Conservation (phyloP, 2,113 vertebrate species). For the human region DNA sequence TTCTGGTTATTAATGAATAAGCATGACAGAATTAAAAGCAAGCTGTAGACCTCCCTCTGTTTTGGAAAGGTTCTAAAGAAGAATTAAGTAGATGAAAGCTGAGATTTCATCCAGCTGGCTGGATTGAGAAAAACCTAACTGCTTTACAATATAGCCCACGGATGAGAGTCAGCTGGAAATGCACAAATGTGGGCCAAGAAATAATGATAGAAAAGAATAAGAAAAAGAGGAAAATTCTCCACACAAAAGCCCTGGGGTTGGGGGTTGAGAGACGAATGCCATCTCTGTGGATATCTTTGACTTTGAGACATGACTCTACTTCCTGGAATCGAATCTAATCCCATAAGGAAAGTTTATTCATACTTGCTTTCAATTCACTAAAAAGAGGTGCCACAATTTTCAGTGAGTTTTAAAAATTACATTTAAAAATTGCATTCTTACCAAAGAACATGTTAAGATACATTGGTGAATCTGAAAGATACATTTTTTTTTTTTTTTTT, state of each 20-base stretch:
- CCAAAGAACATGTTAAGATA: background rate
- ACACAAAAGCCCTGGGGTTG: background rate
- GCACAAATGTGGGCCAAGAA: background rate
- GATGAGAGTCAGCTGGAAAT: background rate
- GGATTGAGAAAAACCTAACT: background rate
- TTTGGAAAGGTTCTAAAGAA: slow-evolving; percentile 14
- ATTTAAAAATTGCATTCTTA: background rate
- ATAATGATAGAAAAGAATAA: background rate
- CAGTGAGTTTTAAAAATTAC: background rate
- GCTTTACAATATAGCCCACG: background rate
- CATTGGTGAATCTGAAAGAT: background rate
- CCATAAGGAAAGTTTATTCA: background rate
- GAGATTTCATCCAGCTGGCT: background rate
- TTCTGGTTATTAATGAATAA: background rate
- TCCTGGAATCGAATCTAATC: background rate
- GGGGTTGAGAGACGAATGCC: background rate
- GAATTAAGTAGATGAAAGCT: background rate
- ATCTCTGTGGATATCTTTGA: background rate
- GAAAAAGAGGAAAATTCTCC: background rate
- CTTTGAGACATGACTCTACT: background rate
- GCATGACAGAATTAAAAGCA: background rate
- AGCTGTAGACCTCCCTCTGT: background rate
- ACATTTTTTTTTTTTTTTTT: no score
- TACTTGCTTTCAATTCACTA: background rate
- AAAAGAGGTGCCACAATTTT: background rate